These are phyloP conservation scores for Blastobasis lacticolella DNA, from an alignment of 2,888 invertebrate genomes.

Conservation along the genomic window DNA sequence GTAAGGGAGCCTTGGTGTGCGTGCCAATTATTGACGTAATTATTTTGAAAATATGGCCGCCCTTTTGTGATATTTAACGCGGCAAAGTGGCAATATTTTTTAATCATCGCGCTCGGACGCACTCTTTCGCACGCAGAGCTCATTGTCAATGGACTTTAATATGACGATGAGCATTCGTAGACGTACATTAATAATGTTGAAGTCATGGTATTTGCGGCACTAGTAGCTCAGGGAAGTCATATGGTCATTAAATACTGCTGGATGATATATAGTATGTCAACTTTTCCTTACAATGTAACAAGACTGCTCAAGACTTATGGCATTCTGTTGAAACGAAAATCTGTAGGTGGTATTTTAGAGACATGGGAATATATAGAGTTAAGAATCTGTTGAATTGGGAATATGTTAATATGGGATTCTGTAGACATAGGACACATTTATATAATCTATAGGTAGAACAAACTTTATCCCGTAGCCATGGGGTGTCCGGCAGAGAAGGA, in stretches of 20 bases:
- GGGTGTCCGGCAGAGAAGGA: too few species aligned
- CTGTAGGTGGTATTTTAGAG: not conserved
- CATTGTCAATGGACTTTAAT: conserved; percentile 59
- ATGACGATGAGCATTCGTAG: conserved; percentile 21
- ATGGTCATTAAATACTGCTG: too few species aligned
- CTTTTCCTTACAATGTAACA: too few species aligned
- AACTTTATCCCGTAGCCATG: too few species aligned
- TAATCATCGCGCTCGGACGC: conserved; percentile 40
- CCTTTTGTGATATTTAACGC: conserved; percentile 63
- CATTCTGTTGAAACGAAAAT: not conserved
- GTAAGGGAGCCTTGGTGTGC: conserved; percentile 43
- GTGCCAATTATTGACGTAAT: conserved; percentile 73
- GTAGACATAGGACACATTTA: too few species aligned
- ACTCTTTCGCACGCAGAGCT: conserved; percentile 37
- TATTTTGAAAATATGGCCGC: conserved; percentile 68
- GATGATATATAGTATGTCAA: too few species aligned
- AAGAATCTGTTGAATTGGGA: too few species aligned
- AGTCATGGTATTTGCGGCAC: conserved; percentile 7
- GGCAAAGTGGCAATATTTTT: conserved; percentile 56
- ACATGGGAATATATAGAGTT: not conserved
- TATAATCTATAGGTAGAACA: too few species aligned
- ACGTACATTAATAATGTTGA: conserved; percentile 24
- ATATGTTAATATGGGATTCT: too few species aligned
- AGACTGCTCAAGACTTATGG: too few species aligned
- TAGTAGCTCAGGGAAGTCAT: too few species aligned